These are phyloP conservation scores for Nyctibius bracteatus DNA, from an alignment of 2,113 vertebrate species.

Conservation along the genomic window DNA sequence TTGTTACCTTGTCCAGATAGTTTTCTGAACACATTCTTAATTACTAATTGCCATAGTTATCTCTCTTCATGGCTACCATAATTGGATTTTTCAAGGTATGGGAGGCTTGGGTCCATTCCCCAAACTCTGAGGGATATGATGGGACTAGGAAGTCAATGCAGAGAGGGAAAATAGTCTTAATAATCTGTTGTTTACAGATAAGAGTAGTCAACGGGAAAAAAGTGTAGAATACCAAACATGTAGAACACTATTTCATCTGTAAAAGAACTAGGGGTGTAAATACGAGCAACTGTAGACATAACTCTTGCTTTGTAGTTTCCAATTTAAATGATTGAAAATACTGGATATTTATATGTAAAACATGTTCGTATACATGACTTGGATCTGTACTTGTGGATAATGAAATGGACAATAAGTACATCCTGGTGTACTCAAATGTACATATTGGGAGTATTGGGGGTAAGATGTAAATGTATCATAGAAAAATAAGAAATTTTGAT, in stretches of 20 bases:
- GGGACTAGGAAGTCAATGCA: not conserved
- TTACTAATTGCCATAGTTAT: not conserved
- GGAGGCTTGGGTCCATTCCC: not conserved
- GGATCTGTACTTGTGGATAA: not conserved
- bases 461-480: not conserved
- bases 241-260: not conserved
- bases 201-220: not conserved
- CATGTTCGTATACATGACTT: not conserved
- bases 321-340: not conserved
- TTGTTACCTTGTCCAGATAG: conserved; percentile 24
- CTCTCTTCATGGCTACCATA: not conserved
- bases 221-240: not conserved
- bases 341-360: not conserved
- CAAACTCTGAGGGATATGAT: not conserved
- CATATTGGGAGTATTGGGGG: not conserved
- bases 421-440: not conserved
- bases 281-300: not conserved
- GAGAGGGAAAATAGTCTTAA: not conserved
- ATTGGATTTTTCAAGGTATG: not conserved
- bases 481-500: not conserved
- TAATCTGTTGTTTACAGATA: not conserved
- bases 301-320: not conserved
- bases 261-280: not conserved
- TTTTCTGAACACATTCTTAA: not conserved
- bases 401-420: not conserved